Evolutionary conservation across 2,888 invertebrate genomes (phyloP).

Genomic region (Lycocerus yunnanus): DNA sequence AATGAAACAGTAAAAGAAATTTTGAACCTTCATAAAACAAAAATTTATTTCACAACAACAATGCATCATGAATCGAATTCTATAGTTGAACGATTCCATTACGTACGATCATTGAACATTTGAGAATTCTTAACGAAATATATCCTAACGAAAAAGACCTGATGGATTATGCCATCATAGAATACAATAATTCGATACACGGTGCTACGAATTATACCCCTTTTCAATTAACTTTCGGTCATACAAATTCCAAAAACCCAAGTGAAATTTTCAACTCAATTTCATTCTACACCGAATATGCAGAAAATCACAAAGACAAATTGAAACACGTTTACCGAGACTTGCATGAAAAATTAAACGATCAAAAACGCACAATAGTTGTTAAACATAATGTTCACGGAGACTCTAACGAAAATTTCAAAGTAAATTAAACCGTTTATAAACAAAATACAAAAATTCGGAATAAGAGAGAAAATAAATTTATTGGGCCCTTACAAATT

Average conservation of each 20-base stretch:
- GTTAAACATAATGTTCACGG: neutral
- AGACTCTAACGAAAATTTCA: neutral
- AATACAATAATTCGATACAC: neutral
- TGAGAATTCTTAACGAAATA: neutral
- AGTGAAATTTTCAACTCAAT: too few species aligned
- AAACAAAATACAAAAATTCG: neutral
- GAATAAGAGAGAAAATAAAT: neutral
- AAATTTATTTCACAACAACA: slow-evolving; percentile 10
- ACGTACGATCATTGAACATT: slow-evolving; percentile 11
- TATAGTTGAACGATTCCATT: slow-evolving; percentile 8
- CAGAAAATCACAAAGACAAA: neutral
- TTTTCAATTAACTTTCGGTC: neutral
- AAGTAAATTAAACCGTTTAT: neutral
- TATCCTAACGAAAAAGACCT: neutral
- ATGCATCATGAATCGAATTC: slow-evolving; percentile 12
- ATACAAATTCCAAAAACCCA: neutral
- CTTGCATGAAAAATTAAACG: neutral
- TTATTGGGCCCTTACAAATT: neutral
- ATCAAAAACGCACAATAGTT: neutral
- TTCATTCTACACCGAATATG: neutral
- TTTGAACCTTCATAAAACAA: neutral
- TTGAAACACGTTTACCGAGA: neutral
- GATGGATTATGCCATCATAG: slow-evolving; percentile 4
- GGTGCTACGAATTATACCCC: neutral
- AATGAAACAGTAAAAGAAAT: neutral